Evolutionary conservation across 2,888 invertebrate species (phyloP).

Genomic region (Unio delphinus): DNA sequence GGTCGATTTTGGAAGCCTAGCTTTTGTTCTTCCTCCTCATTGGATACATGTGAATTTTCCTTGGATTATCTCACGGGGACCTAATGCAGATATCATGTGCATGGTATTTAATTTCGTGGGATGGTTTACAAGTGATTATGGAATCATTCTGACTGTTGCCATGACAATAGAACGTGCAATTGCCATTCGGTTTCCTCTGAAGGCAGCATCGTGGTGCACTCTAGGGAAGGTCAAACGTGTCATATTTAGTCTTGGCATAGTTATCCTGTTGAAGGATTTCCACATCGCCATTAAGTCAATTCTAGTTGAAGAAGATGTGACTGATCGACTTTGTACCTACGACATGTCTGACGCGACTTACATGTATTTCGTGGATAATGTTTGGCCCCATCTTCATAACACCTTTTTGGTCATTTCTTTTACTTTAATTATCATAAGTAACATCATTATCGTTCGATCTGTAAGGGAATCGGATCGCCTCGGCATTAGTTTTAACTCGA

Average conservation of each 20-base stretch:
- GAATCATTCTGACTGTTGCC: conserved; percentile 49
- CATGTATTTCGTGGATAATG: conserved; percentile 13
- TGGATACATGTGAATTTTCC: conserved; percentile 56
- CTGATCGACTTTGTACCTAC: conserved; percentile 45
- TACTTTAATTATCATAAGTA: conserved; percentile 42
- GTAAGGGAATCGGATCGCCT: conserved; percentile 32
- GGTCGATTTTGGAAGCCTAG: conserved; percentile 44
- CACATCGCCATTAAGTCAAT: conserved; percentile 32
- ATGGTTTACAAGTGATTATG: conserved; percentile 53
- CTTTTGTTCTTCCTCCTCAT: conserved; percentile 46
- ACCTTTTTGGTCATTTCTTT: conserved; percentile 44
- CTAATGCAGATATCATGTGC: conserved; percentile 45
- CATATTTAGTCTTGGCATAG: conserved; percentile 22
- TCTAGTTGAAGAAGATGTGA: conserved; percentile 30
- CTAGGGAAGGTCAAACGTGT: conserved; percentile 42
- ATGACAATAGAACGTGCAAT: conserved; percentile 58
- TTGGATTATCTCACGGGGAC: conserved; percentile 29
- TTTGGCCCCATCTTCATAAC: conserved; percentile 52
- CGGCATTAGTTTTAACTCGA: conserved; percentile 9
- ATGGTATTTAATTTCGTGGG: conserved; percentile 52
- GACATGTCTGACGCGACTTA: conserved; percentile 17
- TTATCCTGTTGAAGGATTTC: conserved; percentile 46
- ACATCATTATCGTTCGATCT: conserved; percentile 46
- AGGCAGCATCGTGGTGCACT: conserved; percentile 45
- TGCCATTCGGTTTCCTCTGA: conserved; percentile 51